Percentiles rank a stretch among this genome's conserved stretches.
Conservation (phyloP, 2,888 invertebrate species). For the Tachina lurida region DNA sequence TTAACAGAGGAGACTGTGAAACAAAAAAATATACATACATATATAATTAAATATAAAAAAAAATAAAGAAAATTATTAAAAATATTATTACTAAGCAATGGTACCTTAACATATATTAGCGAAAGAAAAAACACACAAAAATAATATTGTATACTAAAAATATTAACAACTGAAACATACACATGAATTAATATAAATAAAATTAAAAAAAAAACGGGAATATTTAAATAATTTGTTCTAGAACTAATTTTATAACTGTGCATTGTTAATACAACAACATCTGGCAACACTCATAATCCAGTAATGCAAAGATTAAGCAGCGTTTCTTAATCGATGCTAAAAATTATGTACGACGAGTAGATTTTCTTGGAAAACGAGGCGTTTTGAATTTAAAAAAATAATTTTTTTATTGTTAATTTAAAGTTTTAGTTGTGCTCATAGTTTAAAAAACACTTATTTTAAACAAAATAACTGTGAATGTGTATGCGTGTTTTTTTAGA, state of each 20-base stretch:
- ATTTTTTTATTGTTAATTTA: conserved; percentile 25
- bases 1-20: conserved; percentile 75
- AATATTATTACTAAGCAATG: conserved; percentile 68
- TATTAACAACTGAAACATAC: conserved; percentile 34
- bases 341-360: too few species aligned
- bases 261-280: background rate
- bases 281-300: too few species aligned
- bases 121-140: conserved; percentile 36
- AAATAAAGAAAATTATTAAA: conserved; percentile 48
- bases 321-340: too few species aligned
- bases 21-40: conserved; percentile 43
- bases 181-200: conserved; percentile 35
- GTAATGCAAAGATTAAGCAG: too few species aligned
- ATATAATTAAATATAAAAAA: conserved; percentile 57
- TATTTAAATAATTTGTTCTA: conserved; percentile 9
- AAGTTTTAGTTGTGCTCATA: conserved; percentile 56
- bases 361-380: too few species aligned
- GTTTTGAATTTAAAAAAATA: background rate
- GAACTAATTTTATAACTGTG: background rate
- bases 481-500: conserved; percentile 43
- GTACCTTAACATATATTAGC: conserved; percentile 71
- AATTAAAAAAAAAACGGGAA: background rate
- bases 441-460: conserved; percentile 39
- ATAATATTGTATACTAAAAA: background rate
- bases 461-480: conserved; percentile 57